These are phyloP conservation scores for Spodoptera frugiperda DNA, from an alignment of 1,140 invertebrate species.

Conservation along the genomic window DNA sequence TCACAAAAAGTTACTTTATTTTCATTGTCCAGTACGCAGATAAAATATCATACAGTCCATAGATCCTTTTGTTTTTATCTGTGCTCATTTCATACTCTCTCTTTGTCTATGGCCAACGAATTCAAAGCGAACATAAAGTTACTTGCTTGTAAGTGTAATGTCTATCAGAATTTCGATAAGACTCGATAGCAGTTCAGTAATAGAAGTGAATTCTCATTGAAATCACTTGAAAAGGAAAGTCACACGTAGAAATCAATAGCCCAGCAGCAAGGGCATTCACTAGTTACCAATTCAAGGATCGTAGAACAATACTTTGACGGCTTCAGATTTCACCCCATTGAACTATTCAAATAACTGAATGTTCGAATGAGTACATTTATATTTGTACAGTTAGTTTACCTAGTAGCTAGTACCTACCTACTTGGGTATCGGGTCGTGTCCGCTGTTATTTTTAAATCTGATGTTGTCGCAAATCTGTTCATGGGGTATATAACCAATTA, in stretches of 20 bases:
- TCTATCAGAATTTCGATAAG: conserved; percentile 1
- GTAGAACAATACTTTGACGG: conserved; percentile 33
- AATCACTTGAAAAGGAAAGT: conserved; percentile 19
- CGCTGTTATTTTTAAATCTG: too few species aligned
- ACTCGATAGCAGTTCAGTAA: conserved; percentile 9
- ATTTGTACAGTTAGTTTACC: background rate
- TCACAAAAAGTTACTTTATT: background rate
- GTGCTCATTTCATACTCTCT: background rate
- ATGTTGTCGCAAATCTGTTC: too few species aligned
- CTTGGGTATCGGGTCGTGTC: too few species aligned
- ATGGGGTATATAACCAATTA: background rate
- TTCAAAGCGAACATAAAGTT: background rate
- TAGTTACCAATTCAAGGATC: conserved; percentile 18
- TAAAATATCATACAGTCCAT: conserved; percentile 17
- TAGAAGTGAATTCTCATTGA: conserved; percentile 21
- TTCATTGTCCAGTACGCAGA: background rate
- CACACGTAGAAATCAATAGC: conserved; percentile 38
- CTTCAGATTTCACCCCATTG: conserved; percentile 11
- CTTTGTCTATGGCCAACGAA: background rate
- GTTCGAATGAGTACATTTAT: background rate
- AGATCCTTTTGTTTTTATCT: conserved; percentile 23
- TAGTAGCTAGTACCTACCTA: background rate
- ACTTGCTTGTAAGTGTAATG: background rate
- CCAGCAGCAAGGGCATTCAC: conserved; percentile 1
- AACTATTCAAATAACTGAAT: conserved; percentile 16